Evolutionary conservation across 2,113 vertebrate species (phyloP), one percentile per base, ranked within the genome.

Genomic region (Pygoscelis antarcticus): DNA sequence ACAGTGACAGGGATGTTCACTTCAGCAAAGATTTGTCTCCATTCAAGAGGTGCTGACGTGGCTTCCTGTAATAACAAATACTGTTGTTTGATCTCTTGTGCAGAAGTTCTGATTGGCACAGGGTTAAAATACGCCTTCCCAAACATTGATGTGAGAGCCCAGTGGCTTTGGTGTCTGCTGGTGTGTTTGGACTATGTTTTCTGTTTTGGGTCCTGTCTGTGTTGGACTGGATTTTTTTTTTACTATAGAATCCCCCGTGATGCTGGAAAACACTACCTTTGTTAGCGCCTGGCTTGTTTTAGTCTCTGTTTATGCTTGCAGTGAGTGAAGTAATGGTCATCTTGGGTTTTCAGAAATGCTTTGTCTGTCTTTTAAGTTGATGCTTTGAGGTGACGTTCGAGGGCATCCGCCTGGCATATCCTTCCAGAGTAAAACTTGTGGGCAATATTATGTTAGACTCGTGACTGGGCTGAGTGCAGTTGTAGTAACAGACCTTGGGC

Each of bases 391-490:
- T 36, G 40, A 14, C 2, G 3, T 51, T 81, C 89, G 38, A 81
- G 76, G 30, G 13, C 32, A 3, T 21, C 1, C 4, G 30, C 51
- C 34, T 2, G 0, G 30, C 44, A 7, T 34, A 21, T 54, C 55
- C 32, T 68, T 81, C 58, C 47, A 52, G 60, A 57, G 64, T n/a
- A 52, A 27, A 68, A 27, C 42, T 46, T 38, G 15, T 30, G 40
- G 68, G 57, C 19, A 44, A 0, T 22, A 1, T 15, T 22, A 6
- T 10, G 29, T 86, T 70, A 66, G 87, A 21, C 27, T 42, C 17
- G 61, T n/a, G n/a, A 9, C 47, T 27, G 40, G 64, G 13, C 69
- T 79, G 30, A 47, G 61, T 15, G 83, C 44, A 25, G 34, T 6
- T 82, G 40, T 34, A 51, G 68, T 60, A 34, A 34, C 15, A 81